Evolutionary conservation across 1,140 invertebrate genomes (phyloP), one percentile per base, ranked within the genome.

Genomic region (Drosophila baimaii): DNA sequence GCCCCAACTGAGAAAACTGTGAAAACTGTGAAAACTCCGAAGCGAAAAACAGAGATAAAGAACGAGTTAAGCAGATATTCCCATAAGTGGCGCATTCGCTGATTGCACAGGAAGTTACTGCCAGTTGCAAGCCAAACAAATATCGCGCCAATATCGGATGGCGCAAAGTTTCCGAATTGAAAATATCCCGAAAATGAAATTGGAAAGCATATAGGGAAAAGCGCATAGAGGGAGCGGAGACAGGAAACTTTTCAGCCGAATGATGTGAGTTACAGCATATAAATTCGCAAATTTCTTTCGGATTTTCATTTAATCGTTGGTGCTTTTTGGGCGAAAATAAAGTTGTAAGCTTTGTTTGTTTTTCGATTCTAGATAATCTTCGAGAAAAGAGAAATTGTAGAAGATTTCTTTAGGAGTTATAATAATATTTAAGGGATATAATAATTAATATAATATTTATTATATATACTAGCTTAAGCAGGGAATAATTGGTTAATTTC

Each of bases 21-120:
- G n/a, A n/a, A 64, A 49, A 52, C 49, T 27, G 13, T 21, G 33
- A 74, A 74, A 74, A 74, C 33, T 75, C 39, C 44, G 39, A 27
- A 47, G 49, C 68, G 51, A 71, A 71, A 71, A 72, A 72, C 69
- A 72, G n/a, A 72, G 69, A 72, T 72, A 72, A 72, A 71, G 69
- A 71, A 71, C 51, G 68, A 72, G 69, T 72, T 72, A 72, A 49
- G 66, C 66, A 71, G 69, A 57, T 71, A 71, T 58, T 31, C 69
- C 66, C 29, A 58, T 72, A 72, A 72, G 65, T 72, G 68, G 69
- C 69, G 44, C 68, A 71, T 71, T 71, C 68, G 51, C 69, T 70
- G 69, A 72, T 71, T 72, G 65, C 68, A 21, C 59, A 47, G 49
- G 47, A 57, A 55, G 59, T 44, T 27, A 56, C 63, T 46, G 55